Evolutionary conservation across 2,113 vertebrate species (phyloP), one percentile per base, ranked within the genome.

Genomic region (Hippolais icterina): DNA sequence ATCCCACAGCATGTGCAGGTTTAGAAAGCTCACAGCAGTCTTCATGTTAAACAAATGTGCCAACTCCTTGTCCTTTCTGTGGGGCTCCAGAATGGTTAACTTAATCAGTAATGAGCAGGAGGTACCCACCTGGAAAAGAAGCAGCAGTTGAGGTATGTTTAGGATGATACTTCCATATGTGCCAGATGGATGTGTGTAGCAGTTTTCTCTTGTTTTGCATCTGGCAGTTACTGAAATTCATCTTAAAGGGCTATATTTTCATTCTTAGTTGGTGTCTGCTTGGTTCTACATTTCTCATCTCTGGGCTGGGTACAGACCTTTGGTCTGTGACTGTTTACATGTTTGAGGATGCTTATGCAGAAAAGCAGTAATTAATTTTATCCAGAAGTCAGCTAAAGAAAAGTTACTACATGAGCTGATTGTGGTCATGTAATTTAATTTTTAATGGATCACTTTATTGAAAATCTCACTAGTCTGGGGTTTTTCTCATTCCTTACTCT

Each of bases 401-500:
- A n/a, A 54, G 19, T 83, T 83, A 31, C n/a, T 89, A 27, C 31
- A 59, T 80, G 33, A 91, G n/a, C 50, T 87, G n/a, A 29, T 5
- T 61, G 3, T 60, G 29, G 14, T 76, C 10, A 1, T 15, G n/a
- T 50, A 59, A 81, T 77, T 74, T 57, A n/a, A 22, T 90, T 92
- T 80, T 81, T 42, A 28, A 18, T 79, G 80, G 37, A 53, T 24
- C 1, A 0, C 35, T 94, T 31, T 64, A 64, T 16, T 65, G 80
- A 77, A 64, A 66, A n/a, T 64, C 50, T 75, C 2, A 0, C 13
- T 46, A 57, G 5, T 56, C 9, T 20, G 22, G 2, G 1, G 8
- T 50, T 37, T 70, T 63, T 20, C 49, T 83, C 47, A 80, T 79
- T 82, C 15, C 44, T 46, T 77, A 33, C 10, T 80, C 17, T 37